These are phyloP conservation scores for Miichthys miiuy DNA, from an alignment of 2,797 vertebrate species.

Conservation along the genomic window DNA sequence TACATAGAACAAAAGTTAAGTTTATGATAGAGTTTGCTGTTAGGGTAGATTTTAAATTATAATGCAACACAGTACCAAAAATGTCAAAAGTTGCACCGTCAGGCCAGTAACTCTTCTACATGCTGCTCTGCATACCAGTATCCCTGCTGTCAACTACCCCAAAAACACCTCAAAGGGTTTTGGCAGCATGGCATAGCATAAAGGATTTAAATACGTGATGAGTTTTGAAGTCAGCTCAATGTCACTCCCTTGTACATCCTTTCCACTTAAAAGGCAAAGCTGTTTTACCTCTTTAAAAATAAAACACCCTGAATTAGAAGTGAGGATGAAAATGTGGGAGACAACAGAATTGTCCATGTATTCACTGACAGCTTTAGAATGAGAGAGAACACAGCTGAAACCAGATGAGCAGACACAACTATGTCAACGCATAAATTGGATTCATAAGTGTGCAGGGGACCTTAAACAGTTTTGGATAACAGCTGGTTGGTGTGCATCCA, in stretches of 20 bases:
- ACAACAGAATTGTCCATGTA: conserved; percentile 8
- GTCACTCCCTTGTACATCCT: conserved; percentile 23
- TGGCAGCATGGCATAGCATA: conserved; percentile 32
- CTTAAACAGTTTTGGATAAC: conserved; percentile 47
- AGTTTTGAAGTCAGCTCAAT: conserved; percentile 39
- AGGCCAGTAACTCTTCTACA: conserved; percentile 45
- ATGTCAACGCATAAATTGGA: conserved; percentile 17
- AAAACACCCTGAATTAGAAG: background rate
- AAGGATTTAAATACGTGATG: conserved; percentile 60
- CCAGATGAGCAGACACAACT: conserved; percentile 1
- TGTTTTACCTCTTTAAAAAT: conserved; percentile 29
- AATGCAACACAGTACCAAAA: conserved; percentile 61
- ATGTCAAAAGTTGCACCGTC: conserved; percentile 69
- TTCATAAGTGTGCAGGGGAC: conserved; percentile 19
- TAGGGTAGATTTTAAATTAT: conserved; percentile 45
- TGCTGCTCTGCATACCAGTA: conserved; percentile 54
- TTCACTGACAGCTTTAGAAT: conserved; percentile 6
- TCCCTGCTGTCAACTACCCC: conserved; percentile 54
- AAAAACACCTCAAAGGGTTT: conserved; percentile 43
- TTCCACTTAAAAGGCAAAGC: background rate
- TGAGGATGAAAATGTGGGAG: background rate
- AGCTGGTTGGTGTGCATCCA: conserved; percentile 63
- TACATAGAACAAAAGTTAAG: conserved; percentile 35
- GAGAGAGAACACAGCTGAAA: conserved; percentile 2
- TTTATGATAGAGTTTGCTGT: conserved; percentile 30